Base-by-base conservation (phyloP, 1,140 invertebrate species). In the Heliconius nattereri region DNA sequence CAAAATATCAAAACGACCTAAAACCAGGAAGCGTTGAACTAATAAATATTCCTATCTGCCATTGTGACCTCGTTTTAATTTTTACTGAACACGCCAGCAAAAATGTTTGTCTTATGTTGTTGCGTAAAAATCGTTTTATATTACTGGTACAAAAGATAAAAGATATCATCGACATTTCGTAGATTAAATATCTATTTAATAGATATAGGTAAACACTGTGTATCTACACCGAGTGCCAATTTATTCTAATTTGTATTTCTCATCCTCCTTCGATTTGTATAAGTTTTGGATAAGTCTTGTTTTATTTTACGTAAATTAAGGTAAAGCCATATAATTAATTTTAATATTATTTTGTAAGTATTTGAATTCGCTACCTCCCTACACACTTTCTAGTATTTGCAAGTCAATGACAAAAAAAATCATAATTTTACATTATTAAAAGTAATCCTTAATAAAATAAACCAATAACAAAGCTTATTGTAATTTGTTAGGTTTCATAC, bases 41-140 rank as follows among this genome's bases (percentile, higher is more conserved):
- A 66, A 66, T 66, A 66, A 66, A 66, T 60, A 60, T 66, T 29
- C 23, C 23, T 13, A 66, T 26, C 60, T 66, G 60, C 23, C 60
- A 26, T 66, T 26, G 60, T 66, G 60, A 26, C 60, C 60, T 66
- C 23, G 60, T 66, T 29, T 66, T 66, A 66, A 66, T 66, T 29
- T 29, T 66, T 29, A 23, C 60, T 66, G 60, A 66, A 13, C 60
- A 66, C 60, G 60, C 60, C 6, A 66, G 13, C 60, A 29, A 66
- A 66, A 66, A 66, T 29, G 60, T 66, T 66, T 57, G 20, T 57
- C 29, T 66, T 66, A 66, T 66, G 11, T 16, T 66, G 3, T 66
- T 66, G n/a, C 60, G 60, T 66, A 66, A 66, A 26, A 66, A 13
- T 29, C 16, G n/a, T 2, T 66, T 26, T 7, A 66, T 66, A 13